Percentiles rank a stretch among this genome's conserved stretches.
Evolutionary conservation across 2,113 vertebrate genomes (phyloP).

Genomic region (Ovibos moschatus): DNA sequence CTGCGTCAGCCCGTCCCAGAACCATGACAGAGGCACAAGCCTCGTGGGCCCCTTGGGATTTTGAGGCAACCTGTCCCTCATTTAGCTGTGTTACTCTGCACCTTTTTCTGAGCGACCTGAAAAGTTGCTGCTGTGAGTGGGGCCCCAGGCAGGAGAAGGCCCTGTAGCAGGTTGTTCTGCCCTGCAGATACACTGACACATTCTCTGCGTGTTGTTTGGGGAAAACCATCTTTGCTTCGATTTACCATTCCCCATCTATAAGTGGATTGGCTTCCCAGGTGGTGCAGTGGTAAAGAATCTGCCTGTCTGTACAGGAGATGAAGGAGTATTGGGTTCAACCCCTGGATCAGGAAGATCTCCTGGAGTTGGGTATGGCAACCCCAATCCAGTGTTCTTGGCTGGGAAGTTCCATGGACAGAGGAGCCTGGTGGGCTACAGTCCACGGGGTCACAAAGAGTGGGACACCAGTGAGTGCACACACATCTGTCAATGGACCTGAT

Average conservation of each 20-base stretch:
- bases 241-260: neutral
- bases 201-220: neutral
- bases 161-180: fast-evolving
- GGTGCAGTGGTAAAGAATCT: neutral
- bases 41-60: neutral
- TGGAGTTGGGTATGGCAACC: neutral
- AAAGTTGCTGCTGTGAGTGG: neutral
- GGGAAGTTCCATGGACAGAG: neutral
- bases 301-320: neutral
- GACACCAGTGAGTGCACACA: neutral
- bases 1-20: neutral
- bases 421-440: neutral
- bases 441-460: neutral
- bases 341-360: neutral
- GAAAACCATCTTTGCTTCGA: neutral
- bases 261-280: neutral
- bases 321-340: neutral
- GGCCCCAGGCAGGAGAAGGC: neutral
- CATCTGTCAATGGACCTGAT: neutral
- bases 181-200: neutral
- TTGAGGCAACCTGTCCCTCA: no score
- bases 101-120: neutral
- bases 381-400: neutral
- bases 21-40: neutral
- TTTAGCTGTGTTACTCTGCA: no score